phyloP scores from a whole-genome alignment of 1,140 invertebrate species.

The Drosophila chauvacae region DNA sequence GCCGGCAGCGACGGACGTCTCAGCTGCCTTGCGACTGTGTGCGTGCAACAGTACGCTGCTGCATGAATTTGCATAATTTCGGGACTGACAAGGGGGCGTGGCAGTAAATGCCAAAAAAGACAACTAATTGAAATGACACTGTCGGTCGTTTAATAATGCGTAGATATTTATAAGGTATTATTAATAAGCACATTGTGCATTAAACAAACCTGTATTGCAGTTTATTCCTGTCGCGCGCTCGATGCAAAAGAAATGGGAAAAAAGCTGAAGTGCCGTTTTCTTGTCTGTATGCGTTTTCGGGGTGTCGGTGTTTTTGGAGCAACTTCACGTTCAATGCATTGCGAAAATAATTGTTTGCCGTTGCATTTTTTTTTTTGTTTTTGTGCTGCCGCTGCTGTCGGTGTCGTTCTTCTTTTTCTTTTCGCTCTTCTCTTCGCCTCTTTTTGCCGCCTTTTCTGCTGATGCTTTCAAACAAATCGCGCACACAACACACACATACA shows the following conservation, averaged over 20 bases:
- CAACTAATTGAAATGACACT: constrained; percentile 49
- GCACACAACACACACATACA: constrained; percentile 28
- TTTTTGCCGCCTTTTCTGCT: constrained; percentile 80
- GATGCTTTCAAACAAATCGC: constrained; percentile 60
- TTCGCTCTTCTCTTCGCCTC: constrained; percentile 28
- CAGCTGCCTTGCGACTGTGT: constrained; percentile 34
- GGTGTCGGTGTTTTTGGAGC: constrained; percentile 51
- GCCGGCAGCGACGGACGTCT: constrained; percentile 38
- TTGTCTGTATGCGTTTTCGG: constrained; percentile 46
- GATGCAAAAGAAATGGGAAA: constrained; percentile 44
- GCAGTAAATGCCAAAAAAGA: constrained; percentile 29
- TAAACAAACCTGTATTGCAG: constrained; percentile 77
- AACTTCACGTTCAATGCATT: constrained; percentile 68
- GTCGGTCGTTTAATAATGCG: constrained; percentile 37
- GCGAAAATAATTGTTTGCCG: constrained; percentile 75
- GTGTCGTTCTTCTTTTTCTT: constrained; percentile 34
- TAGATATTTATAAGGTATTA: constrained; percentile 35
- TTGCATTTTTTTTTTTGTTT: constrained; percentile 68
- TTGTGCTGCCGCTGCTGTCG: constrained; percentile 24
- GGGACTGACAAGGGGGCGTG: constrained; percentile 44
- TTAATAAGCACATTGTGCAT: constrained; percentile 57
- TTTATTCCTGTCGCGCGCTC: constrained; percentile 62
- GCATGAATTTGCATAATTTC: constrained; percentile 80
- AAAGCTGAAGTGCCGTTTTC: constrained; percentile 37
- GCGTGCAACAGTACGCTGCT: constrained; percentile 21